Percentiles rank a stretch among this genome's conserved stretches.
Evolutionary conservation across 2,888 invertebrate genomes (phyloP).

Genomic region (Molanna angustata): DNA sequence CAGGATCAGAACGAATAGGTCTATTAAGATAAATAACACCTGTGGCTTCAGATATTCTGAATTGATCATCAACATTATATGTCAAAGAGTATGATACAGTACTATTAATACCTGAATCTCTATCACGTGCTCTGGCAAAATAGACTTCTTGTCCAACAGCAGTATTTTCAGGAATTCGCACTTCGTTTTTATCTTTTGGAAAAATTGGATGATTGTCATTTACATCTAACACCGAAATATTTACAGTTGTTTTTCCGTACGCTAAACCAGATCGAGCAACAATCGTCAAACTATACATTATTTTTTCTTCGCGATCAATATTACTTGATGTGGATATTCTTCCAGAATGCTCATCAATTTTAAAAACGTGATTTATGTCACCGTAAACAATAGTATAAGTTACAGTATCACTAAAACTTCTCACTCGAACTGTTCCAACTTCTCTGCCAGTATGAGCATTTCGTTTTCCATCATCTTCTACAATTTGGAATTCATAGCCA

Average conservation of each 20-base stretch:
- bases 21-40: slow-evolving; percentile 87
- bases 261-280: slow-evolving; percentile 74
- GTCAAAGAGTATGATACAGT: slow-evolving; percentile 78
- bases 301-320: slow-evolving; percentile 80
- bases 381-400: slow-evolving; percentile 79
- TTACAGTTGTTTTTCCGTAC: slow-evolving; percentile 76
- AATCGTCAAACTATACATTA: slow-evolving; percentile 75
- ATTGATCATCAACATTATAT: slow-evolving; percentile 76
- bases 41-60: slow-evolving; percentile 79
- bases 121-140: slow-evolving; percentile 81
- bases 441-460: slow-evolving; percentile 63
- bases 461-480: slow-evolving; percentile 73
- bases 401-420: slow-evolving; percentile 60
- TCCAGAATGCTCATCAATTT: slow-evolving; percentile 77
- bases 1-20: slow-evolving; percentile 73
- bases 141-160: slow-evolving; percentile 93
- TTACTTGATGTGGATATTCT: slow-evolving; percentile 72
- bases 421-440: slow-evolving; percentile 73
- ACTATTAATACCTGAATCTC: slow-evolving; percentile 87
- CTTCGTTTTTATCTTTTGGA: slow-evolving; percentile 74
- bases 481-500: slow-evolving; percentile 78
- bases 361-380: slow-evolving; percentile 73
- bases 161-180: slow-evolving; percentile 80
- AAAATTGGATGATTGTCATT: slow-evolving; percentile 92
- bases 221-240: slow-evolving; percentile 78